Conservation (phyloP, 2,113 vertebrate species). For the Herpailurus yagouaroundi region DNA sequence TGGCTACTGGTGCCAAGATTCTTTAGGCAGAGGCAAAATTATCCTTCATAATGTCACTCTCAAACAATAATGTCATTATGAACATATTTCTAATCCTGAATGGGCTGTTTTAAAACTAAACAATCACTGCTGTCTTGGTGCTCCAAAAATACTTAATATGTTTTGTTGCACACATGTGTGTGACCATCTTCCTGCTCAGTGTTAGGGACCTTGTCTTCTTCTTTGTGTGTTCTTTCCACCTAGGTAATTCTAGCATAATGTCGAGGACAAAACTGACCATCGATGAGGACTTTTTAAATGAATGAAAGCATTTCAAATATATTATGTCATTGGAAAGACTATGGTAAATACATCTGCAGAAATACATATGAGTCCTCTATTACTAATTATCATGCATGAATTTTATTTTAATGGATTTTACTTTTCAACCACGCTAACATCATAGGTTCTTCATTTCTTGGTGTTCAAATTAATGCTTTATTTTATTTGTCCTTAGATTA, state of each 20-base stretch:
- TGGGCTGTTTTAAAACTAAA: neutral
- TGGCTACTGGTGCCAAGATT: neutral
- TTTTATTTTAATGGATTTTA: neutral
- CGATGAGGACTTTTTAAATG: neutral
- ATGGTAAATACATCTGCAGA: neutral
- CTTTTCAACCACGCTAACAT: neutral
- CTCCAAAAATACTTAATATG: neutral
- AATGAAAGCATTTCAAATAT: neutral
- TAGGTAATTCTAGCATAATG: neutral
- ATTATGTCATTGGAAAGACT: neutral
- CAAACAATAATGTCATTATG: neutral
- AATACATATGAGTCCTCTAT: neutral
- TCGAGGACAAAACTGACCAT: neutral
- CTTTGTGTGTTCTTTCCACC: neutral
- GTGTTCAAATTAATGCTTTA: neutral
- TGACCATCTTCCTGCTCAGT: neutral
- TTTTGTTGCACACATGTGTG: fast-evolving
- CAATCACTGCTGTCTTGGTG: neutral
- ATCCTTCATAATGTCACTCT: neutral
- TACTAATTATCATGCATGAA: neutral
- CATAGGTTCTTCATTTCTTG: neutral
- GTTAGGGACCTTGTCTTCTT: neutral
- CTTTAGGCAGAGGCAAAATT: neutral
- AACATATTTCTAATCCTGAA: neutral
- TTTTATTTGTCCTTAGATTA: neutral